Evolutionary conservation across 92 coral and sea anemone genomes (phyloP).

Genomic region (Palythoa heliodiscus): DNA sequence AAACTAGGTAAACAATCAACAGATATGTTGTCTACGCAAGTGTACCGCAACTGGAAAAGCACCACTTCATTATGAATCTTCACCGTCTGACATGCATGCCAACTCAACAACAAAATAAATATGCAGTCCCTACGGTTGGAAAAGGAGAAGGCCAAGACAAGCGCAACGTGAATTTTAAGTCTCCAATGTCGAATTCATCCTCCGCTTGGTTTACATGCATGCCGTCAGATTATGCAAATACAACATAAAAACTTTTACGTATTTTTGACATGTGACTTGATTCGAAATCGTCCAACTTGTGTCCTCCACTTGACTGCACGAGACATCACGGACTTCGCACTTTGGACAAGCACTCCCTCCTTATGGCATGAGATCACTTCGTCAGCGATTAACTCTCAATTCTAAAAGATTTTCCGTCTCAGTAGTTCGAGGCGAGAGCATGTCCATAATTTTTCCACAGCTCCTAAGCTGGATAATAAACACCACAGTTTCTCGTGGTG

Average conservation of each 20-base stretch:
- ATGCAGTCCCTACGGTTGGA: background rate
- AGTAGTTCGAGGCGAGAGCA: background rate
- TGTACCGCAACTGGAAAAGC: background rate
- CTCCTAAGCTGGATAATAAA: background rate
- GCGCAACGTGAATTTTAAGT: background rate
- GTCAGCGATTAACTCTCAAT: background rate
- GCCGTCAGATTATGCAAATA: no score
- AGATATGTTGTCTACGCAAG: background rate
- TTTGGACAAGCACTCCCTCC: background rate
- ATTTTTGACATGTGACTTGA: no score
- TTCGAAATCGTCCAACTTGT: background rate
- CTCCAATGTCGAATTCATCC: background rate
- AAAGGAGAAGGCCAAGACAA: background rate
- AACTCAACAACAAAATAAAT: background rate
- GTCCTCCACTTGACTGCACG: background rate
- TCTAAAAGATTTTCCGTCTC: background rate
- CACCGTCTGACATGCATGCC: background rate
- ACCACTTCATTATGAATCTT: background rate
- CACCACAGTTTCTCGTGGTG: background rate
- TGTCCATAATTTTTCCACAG: background rate
- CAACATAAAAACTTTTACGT: no score
- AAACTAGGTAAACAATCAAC: no score
- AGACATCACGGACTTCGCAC: background rate
- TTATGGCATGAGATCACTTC: background rate
- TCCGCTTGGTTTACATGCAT: no score